Conservation (phyloP, 1,140 invertebrate species). For the Caenorhabditis tropicalis region DNA sequence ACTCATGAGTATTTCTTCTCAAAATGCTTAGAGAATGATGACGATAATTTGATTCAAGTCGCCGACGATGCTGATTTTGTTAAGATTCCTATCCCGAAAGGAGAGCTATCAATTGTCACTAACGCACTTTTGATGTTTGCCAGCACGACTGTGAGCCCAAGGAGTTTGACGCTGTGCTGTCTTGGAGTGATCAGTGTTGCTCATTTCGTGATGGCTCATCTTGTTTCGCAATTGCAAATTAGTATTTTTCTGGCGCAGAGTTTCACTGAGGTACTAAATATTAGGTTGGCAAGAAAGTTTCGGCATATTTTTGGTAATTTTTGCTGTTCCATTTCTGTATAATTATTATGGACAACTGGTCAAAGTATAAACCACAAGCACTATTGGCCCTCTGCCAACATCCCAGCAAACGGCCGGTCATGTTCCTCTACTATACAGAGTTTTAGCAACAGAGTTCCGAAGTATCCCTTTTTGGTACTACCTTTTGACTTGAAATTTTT, state of each 20-base stretch:
- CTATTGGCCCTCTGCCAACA: no score
- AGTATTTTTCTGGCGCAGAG: neutral
- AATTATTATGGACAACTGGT: no score
- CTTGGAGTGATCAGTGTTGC: neutral
- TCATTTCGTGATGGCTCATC: neutral
- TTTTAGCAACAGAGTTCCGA: no score
- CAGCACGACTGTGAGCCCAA: neutral
- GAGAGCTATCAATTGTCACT: neutral
- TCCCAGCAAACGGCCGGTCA: no score
- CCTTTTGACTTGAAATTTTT: no score
- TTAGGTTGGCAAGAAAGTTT: neutral
- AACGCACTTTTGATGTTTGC: conserved; percentile 5
- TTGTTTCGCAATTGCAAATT: neutral
- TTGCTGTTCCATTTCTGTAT: neutral
- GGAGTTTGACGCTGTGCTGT: neutral
- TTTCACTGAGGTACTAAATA: neutral
- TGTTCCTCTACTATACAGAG: no score
- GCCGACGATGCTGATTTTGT: neutral
- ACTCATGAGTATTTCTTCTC: neutral
- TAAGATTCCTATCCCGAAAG: neutral
- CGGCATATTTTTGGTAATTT: neutral
- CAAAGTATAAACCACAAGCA: no score
- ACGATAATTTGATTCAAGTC: neutral
- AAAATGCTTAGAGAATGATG: neutral
- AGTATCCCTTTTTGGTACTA: no score